Conservation (phyloP, 37 sponge, comb jelly and placozoan species). For the Cliona cf. orientalis region DNA sequence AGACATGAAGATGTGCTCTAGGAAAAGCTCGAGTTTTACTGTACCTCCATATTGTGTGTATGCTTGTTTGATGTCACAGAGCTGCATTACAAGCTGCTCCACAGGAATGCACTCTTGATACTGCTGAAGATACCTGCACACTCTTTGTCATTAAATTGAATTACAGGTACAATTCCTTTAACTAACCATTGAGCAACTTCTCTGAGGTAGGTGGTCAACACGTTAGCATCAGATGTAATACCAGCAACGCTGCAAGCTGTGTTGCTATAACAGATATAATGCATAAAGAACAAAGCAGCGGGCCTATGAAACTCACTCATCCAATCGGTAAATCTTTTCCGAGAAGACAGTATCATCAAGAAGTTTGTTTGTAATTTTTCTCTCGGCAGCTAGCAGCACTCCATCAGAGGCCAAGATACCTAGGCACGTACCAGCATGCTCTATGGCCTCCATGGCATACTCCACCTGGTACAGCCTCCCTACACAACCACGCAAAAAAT, state of each 20-base stretch:
- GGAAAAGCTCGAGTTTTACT: not conserved
- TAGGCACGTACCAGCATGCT: constrained; percentile 95
- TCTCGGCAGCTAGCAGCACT: constrained; percentile 94
- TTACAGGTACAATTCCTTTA: not conserved
- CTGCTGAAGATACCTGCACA: constrained; percentile 62
- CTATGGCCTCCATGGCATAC: constrained; percentile 99
- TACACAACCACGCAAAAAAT: not conserved
- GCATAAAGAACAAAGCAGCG: not conserved
- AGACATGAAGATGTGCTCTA: not conserved
- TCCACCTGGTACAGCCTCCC: constrained; percentile 98
- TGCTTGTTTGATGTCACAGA: constrained; percentile 94
- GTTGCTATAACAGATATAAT: constrained; percentile 46
- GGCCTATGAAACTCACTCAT: constrained; percentile 64
- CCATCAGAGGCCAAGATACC: constrained; percentile 97
- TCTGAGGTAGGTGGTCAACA: constrained; percentile 85
- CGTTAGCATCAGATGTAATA: constrained; percentile 98
- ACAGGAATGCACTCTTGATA: constrained; percentile 96
- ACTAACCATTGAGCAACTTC: constrained; percentile 79
- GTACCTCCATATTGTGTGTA: constrained; percentile 98
- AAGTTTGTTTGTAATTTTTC: constrained; percentile 90
- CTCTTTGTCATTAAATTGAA: not conserved
- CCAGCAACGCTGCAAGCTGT: constrained; percentile 99
- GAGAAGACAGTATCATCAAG: constrained; percentile 92
- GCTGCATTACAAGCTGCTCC: constrained; percentile 92
- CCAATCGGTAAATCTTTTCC: constrained; percentile 95